Base-by-base conservation (phyloP, 1,140 invertebrate genomes). In the Drosophila kikkawai region DNA sequence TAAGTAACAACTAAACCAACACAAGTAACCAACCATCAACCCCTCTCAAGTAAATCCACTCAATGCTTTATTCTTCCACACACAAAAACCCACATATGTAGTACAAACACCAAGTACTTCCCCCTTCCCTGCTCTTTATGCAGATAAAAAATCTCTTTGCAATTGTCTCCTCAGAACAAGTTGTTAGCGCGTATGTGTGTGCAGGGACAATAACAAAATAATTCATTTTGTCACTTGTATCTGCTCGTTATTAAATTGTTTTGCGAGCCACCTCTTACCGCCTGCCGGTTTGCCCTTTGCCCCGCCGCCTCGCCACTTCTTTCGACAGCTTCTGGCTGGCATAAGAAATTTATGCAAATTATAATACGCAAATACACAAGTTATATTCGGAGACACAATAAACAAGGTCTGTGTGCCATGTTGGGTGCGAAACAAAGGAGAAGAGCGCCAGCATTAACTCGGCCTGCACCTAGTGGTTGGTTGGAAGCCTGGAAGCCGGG, bases 151-250 rank as follows among this genome's bases (percentile, higher is more conserved):
- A 75, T 42, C 42, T 19, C n/a, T 59, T 42, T 29, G 34, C 34
- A 68, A 61, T 42, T 44, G 32, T 58, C 55, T 73, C 9, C 17
- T 3, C n/a, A 36, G 37, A 19, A n/a, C 37, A 51, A 36, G 47
- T 13, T 70, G 51, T 48, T 45, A 47, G 34, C 32, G 41, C 47
- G 41, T 67, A 60, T 69, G 48, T 50, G 66, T 32, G 57, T 39
- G 79, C 64, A 34, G 60, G 37, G 44, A 67, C 69, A 80, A 80
- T 83, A 87, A 88, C 84, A 87, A 87, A 77, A 84, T 87, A 87
- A 87, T 88, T 87, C 84, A 87, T 88, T 87, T 88, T 88, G 84
- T 87, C 84, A 88, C 84, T 87, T 84, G 80, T 87, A 87, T 87
- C 69, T 83, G 74, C 73, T 87, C 53, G 84, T 87, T 87, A 87